Percentiles rank a stretch among this genome's conserved stretches.
Evolutionary conservation across 2,888 invertebrate species (phyloP).

Genomic region (Rhodophaea formosa): DNA sequence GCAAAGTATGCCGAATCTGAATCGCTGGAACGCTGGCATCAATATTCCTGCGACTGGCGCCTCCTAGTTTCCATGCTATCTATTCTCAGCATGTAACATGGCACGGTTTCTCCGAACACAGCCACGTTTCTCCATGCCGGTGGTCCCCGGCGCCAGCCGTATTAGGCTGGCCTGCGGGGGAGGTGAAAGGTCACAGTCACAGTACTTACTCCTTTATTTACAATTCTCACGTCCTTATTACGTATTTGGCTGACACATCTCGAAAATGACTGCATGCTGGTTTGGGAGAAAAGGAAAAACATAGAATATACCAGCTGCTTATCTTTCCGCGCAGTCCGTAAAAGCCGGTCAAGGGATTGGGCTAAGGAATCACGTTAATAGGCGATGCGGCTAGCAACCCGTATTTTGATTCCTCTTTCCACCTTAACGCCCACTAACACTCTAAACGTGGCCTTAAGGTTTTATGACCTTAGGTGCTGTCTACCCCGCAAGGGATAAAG

Average conservation of each 20-base stretch:
- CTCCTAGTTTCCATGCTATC: neutral
- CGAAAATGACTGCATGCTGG: neutral
- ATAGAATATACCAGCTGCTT: no score
- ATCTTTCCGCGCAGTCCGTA: no score
- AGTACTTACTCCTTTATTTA: constrained; percentile 46
- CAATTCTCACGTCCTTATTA: constrained; percentile 47
- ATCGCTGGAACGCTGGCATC: neutral
- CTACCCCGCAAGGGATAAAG: no score
- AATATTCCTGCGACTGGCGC: neutral
- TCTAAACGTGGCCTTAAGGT: no score
- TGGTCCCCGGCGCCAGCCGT: constrained; percentile 50
- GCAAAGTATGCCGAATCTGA: neutral
- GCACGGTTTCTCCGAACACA: constrained; percentile 31
- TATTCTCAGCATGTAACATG: constrained; percentile 18
- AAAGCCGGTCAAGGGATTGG: no score
- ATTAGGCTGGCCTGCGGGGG: constrained; percentile 44
- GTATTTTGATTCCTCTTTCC: no score
- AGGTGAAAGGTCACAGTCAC: constrained; percentile 67
- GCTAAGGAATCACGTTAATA: no score
- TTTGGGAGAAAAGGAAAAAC: no score
- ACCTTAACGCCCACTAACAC: no score
- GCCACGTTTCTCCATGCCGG: constrained; percentile 34
- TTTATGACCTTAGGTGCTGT: no score
- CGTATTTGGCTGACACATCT: constrained; percentile 21
- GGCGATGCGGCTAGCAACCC: no score